phyloP scores from a whole-genome alignment of 1,140 invertebrate genomes.

The Temnothorax nylanderi region DNA sequence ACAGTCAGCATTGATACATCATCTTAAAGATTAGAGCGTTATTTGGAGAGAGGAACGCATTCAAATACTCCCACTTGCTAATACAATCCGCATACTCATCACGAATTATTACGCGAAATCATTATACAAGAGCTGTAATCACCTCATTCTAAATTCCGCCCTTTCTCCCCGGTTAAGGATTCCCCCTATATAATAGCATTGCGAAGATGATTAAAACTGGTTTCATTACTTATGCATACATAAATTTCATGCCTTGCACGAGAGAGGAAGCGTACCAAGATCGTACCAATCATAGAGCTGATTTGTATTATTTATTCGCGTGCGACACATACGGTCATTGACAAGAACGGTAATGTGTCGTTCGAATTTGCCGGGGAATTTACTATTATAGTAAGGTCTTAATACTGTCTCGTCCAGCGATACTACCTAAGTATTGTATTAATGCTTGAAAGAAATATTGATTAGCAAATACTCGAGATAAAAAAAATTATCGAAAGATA shows the following conservation, averaged over 20 bases:
- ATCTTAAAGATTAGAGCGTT: neutral
- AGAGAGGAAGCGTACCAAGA: conserved; percentile 41
- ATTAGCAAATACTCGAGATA: neutral
- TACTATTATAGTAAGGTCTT: neutral
- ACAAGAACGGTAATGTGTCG: neutral
- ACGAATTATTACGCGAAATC: conserved; percentile 43
- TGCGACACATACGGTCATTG: neutral
- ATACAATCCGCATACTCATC: conserved; percentile 55
- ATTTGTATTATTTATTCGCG: conserved; percentile 45
- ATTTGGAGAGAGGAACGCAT: neutral
- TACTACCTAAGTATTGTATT: neutral
- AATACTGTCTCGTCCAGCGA: neutral
- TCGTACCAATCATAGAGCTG: conserved; percentile 3
- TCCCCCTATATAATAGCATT: conserved; percentile 23
- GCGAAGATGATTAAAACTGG: conserved; percentile 56
- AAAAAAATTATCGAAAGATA: neutral
- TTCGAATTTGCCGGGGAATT: conserved; percentile 5
- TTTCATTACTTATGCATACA: conserved; percentile 52
- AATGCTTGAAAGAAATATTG: neutral
- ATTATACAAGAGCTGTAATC: conserved; percentile 48
- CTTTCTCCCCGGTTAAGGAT: conserved; percentile 33
- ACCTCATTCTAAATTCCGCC: conserved; percentile 58
- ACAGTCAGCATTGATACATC: neutral
- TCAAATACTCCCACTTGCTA: conserved; percentile 16
- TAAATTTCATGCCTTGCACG: conserved; percentile 39